Percentiles rank a stretch among this genome's conserved stretches.
Evolutionary conservation across 2,113 vertebrate species (phyloP).

Genomic region (Amphiprion percula): DNA sequence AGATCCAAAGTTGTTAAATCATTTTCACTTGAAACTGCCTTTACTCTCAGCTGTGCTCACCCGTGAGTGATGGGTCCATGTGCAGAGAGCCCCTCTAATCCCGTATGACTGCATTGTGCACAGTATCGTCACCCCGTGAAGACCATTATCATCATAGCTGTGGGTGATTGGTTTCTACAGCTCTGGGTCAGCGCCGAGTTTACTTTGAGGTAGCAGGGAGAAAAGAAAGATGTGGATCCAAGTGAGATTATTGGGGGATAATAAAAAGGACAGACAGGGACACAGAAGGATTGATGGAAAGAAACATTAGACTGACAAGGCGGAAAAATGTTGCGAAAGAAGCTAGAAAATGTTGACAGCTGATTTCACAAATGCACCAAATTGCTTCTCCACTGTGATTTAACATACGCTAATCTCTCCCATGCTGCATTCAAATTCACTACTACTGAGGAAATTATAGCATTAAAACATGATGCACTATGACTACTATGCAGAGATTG

Average conservation of each 20-base stretch:
- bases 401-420: not conserved
- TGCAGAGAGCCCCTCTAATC: conserved; percentile 62
- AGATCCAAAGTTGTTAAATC: conserved; percentile 43
- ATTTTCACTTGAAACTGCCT: conserved; percentile 53
- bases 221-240: conserved; percentile 30
- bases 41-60: conserved; percentile 64
- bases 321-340: conserved; percentile 22
- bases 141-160: conserved; percentile 73
- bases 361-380: conserved; percentile 12
- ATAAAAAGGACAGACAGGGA: conserved; percentile 19
- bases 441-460: not conserved
- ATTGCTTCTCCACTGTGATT: conserved; percentile 10
- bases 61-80: conserved; percentile 76
- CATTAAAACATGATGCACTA: too few relatives aligned
- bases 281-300: conserved; percentile 14
- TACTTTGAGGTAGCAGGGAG: conserved; percentile 39
- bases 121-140: conserved; percentile 57
- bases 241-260: conserved; percentile 20
- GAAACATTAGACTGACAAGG: conserved; percentile 40
- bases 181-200: conserved; percentile 65
- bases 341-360: not conserved
- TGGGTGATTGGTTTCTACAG: conserved; percentile 67
- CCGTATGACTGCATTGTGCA: conserved; percentile 58
- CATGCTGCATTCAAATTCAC: not conserved
- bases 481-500: not conserved